Conservation (phyloP, 2,888 invertebrate genomes). For the Apoderus coryli region DNA sequence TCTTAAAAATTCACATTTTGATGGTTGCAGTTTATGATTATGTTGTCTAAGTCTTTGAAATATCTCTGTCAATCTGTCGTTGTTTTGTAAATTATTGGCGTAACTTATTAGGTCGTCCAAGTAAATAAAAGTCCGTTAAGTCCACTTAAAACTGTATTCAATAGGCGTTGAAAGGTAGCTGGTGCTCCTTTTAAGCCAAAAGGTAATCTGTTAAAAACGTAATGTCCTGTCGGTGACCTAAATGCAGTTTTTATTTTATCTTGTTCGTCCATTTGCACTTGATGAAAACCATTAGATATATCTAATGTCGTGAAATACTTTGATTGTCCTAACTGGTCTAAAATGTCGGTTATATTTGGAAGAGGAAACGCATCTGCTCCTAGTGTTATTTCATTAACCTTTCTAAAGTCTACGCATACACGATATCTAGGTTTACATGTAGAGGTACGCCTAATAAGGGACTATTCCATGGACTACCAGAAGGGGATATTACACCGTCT, state of each 20-base stretch:
- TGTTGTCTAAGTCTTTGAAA: slow-evolving; percentile 17
- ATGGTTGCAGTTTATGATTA: slow-evolving; percentile 20
- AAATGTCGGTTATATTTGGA: slow-evolving; percentile 4
- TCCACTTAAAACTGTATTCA: slow-evolving; percentile 17
- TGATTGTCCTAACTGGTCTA: slow-evolving; percentile 7
- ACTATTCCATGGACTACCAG: slow-evolving; percentile 6
- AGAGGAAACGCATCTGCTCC: slow-evolving; percentile 4
- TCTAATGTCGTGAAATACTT: slow-evolving; percentile 5
- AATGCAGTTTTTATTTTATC: slow-evolving; percentile 6
- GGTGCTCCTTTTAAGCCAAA: slow-evolving; percentile 18
- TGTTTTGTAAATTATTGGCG: slow-evolving; percentile 9
- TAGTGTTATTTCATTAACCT: neutral
- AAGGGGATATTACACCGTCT: slow-evolving; percentile 5
- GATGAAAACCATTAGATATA: slow-evolving; percentile 5
- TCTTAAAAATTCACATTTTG: slow-evolving; percentile 22
- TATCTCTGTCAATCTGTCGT: slow-evolving; percentile 16
- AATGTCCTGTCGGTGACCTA: slow-evolving; percentile 14
- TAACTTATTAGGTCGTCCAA: slow-evolving; percentile 23
- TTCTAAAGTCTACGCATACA: slow-evolving; percentile 6
- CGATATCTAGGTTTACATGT: slow-evolving; percentile 1
- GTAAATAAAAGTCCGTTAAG: slow-evolving; percentile 19
- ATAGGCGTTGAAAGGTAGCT: slow-evolving; percentile 18
- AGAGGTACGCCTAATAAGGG: slow-evolving; percentile 7
- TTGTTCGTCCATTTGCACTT: slow-evolving; percentile 3
- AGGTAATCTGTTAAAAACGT: slow-evolving; percentile 17